These are phyloP conservation scores for Jacana jacana DNA, from an alignment of 2,113 vertebrate genomes.

Conservation along the genomic window DNA sequence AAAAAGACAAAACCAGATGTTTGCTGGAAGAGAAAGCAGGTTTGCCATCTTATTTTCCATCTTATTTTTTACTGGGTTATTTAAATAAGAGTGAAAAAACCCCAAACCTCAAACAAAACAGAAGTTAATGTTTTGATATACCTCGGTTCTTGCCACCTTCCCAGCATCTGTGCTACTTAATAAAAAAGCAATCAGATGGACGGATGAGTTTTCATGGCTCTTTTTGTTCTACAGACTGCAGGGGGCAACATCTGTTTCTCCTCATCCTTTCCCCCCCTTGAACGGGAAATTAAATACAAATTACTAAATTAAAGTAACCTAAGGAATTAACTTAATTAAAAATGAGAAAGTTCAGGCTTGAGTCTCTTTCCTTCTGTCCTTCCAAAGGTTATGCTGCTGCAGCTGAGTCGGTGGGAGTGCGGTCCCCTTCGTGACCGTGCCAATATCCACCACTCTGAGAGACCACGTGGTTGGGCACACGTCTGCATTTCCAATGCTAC, in stretches of 20 bases:
- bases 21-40: background rate
- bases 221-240: background rate
- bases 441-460: fast-evolving
- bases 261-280: background rate
- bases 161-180: background rate
- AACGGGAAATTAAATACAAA: constrained; percentile 37
- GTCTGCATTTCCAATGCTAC: background rate
- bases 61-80: background rate
- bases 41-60: background rate
- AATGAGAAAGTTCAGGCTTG: background rate
- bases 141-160: background rate
- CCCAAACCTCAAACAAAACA: background rate
- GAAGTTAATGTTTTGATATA: background rate
- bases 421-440: fast-evolving
- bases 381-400: background rate
- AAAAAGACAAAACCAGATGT: background rate
- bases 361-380: background rate
- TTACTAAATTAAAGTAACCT: background rate
- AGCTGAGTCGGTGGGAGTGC: fast-evolving
- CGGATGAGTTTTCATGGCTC: background rate
- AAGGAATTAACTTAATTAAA: background rate
- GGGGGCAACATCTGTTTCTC: constrained; percentile 28
- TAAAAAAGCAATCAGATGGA: background rate
- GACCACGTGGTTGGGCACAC: background rate
- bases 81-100: background rate